Evolutionary conservation across 2,113 vertebrate genomes (phyloP), one percentile per base, ranked within the genome.

Genomic region (Mirounga angustirostris): DNA sequence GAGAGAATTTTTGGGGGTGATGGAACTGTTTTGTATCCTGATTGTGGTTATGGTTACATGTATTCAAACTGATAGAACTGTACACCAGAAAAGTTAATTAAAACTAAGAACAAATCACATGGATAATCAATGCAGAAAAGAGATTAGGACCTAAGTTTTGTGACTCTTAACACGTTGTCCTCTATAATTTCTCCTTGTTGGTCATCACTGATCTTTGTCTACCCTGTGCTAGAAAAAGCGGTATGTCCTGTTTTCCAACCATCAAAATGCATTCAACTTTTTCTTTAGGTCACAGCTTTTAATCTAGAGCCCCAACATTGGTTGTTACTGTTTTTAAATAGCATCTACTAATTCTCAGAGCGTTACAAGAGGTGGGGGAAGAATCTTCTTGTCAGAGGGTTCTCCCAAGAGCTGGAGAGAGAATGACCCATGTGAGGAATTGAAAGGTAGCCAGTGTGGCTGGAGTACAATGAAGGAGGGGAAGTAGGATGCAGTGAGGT

Each of bases 211-310:
- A 95, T 71, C 33, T 56, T 76, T 88, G 33, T 79, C 50, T 78
- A 14, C 24, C 1, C 65, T 86, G 65, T 89, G 67, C 67, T 26
- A 67, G 4, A 33, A 89, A 71, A 50, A 94, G 52, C 56, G 8
- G 1, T 14, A 8, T 89, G 26, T 61, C 15, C 69, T 84, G 40
- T 92, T 96, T 92, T 58, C 65, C 81, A 87, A 36, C 21, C 54
- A 83, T 54, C 59, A 95, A 61, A 78, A 95, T 79, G 36, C 86
- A 74, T 52, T 76, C 36, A 90, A 0, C 81, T 90, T 71, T 94
- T 94, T 65, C 56, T 91, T 92, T 43, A 79, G 33, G 16, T 65
- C 54, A 90, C n/a, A 86, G 28, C 40, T 90, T 95, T 93, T 92
- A 54, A 65, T 81, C 11, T 22, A 36, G 21, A 22, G 30, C 7